Evolutionary conservation across 2,113 vertebrate genomes (phyloP), one percentile per base, ranked within the genome.

Genomic region (Acrocephalus kingi): DNA sequence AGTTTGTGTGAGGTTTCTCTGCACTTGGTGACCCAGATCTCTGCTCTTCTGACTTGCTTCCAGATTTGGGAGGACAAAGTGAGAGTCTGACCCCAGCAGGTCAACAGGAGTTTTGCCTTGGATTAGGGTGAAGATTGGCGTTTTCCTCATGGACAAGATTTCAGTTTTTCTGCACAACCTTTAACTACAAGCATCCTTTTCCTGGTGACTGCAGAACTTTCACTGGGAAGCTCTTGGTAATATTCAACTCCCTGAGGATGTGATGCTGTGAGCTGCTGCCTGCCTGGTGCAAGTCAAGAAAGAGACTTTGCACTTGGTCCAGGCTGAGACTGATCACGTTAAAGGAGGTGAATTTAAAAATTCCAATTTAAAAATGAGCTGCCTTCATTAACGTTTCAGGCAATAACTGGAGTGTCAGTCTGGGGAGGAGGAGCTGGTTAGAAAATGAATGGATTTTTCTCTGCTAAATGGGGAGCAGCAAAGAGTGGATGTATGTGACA

Each of bases 401-500:
- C 56, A 55, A 13, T 25, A 62, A 87, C 5, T 9, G 66, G 62
- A 72, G 66, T 4, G 39, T 45, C 27, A 6, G 59, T 69, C 61
- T 73, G 75, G 39, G 90, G 58, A 89, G 84, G 68, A 81, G 78
- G 24, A 74, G 87, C 62, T 73, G 84, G 8, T 62, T 48, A 20
- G 67, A 39, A 87, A 92, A 88, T 96, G 91, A 93, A 91, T 59
- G 63, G 85, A 55, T 82, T 96, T 94, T 85, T 93, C 90, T 95
- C 22, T 84, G 87, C 91, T 84, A 22, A 89, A 56, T 30, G 69
- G 59, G 77, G 74, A 94, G 90, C 13, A 54, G 94, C 62, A 52
- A 56, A 66, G 87, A 71, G 81, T 39, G 90, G 84, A 93, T 69
- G 77, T 37, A 33, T 87, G 84, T 55, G 56, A 30, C 67, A 72